Conservation (phyloP, 2,888 invertebrate genomes). For the Cryptus viduatorius region DNA sequence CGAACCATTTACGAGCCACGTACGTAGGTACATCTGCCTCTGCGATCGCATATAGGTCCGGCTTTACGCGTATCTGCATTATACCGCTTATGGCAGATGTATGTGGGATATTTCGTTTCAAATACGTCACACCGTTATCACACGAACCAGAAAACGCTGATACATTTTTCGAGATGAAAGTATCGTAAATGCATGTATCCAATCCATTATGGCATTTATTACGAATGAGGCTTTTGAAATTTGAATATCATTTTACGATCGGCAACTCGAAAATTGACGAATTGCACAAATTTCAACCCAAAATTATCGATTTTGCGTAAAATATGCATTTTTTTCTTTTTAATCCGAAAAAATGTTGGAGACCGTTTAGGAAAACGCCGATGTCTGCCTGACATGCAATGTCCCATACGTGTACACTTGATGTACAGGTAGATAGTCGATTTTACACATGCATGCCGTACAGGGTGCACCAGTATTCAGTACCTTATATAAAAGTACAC, state of each 20-base stretch:
- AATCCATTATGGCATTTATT: background rate
- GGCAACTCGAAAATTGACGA: too few species aligned
- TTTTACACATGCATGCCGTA: background rate
- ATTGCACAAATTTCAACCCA: too few species aligned
- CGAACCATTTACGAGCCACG: constrained; percentile 60
- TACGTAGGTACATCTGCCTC: constrained; percentile 43
- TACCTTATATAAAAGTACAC: background rate
- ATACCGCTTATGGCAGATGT: constrained; percentile 49
- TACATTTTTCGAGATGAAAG: background rate
- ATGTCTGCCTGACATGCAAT: background rate
- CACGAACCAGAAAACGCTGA: background rate
- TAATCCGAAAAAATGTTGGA: background rate
- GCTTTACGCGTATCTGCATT: constrained; percentile 58
- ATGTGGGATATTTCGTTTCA: constrained; percentile 16
- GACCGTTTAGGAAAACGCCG: too few species aligned
- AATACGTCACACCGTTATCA: background rate
- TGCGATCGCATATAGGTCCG: constrained; percentile 37
- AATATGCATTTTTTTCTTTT: background rate
- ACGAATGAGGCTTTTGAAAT: too few species aligned
- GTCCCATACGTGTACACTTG: background rate
- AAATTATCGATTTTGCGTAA: too few species aligned
- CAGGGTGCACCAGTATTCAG: background rate
- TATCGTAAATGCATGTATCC: background rate
- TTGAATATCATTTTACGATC: too few species aligned
- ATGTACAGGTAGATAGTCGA: background rate